A percentile compares a stretch with the other conserved stretches of the same genome.
Evolutionary conservation across 2,113 vertebrate species (phyloP).

Genomic region (Dicrurus megarhynchus): DNA sequence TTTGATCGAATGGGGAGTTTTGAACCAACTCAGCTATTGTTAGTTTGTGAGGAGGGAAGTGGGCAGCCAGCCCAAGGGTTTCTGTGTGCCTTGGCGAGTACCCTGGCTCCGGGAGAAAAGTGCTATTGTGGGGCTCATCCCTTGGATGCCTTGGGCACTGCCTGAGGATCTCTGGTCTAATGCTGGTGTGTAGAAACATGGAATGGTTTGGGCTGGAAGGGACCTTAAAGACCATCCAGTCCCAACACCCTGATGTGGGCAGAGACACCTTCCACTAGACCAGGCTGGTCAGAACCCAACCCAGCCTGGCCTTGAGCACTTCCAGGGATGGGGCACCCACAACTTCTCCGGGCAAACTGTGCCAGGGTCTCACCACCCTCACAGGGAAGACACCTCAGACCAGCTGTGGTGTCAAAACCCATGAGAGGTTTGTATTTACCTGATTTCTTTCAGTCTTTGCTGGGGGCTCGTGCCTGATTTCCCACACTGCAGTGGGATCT

Average conservation of each 20-base stretch:
- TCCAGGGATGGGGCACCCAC: background rate
- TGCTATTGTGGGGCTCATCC: background rate
- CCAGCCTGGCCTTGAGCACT: no score
- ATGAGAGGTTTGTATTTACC: background rate
- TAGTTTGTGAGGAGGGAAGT: background rate
- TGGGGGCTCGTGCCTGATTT: background rate
- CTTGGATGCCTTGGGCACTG: fast-evolving
- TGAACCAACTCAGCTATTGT: background rate
- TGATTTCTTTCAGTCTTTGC: background rate
- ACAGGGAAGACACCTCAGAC: background rate
- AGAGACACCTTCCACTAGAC: background rate
- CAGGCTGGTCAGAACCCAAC: background rate
- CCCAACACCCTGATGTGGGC: background rate
- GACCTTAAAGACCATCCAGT: background rate
- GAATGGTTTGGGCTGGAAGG: background rate
- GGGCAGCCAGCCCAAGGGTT: background rate
- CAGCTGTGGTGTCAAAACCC: background rate
- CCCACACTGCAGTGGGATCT: background rate
- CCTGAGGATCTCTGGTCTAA: background rate
- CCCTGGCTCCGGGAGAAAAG: fast-evolving
- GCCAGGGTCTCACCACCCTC: background rate
- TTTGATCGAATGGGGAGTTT: fast-evolving
- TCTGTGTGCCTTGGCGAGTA: background rate
- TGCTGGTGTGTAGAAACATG: fast-evolving
- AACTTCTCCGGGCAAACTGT: background rate